phyloP scores from a whole-genome alignment of 2,888 invertebrate genomes.

The Phengaris alcon region DNA sequence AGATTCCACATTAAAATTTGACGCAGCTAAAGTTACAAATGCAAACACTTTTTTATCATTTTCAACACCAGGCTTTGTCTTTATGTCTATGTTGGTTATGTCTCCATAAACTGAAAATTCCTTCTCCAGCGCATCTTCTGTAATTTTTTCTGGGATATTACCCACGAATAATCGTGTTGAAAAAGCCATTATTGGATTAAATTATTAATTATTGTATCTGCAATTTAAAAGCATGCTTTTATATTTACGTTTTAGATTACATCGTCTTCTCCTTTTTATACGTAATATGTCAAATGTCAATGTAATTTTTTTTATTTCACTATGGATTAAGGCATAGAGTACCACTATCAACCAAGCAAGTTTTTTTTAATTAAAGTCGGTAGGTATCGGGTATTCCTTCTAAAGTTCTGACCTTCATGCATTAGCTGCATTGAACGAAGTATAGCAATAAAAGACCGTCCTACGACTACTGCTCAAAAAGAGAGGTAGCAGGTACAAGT shows the following conservation, averaged over 20 bases:
- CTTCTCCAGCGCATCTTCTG: slow-evolving; percentile 60
- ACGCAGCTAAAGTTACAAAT: slow-evolving; percentile 80
- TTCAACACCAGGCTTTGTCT: slow-evolving; percentile 66
- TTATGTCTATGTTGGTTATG: slow-evolving; percentile 75
- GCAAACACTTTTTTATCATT: slow-evolving; percentile 79
- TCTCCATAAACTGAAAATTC: slow-evolving; percentile 75
- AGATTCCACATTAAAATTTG: slow-evolving; percentile 66
- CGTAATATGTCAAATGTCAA: background rate
- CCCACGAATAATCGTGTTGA: slow-evolving; percentile 79
- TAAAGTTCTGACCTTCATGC: too few relatives aligned
- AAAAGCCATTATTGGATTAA: slow-evolving; percentile 9
- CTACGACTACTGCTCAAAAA: too few relatives aligned
- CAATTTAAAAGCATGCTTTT: background rate
- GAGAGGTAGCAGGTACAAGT: too few relatives aligned
- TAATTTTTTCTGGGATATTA: slow-evolving; percentile 73
- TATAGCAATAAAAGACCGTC: too few relatives aligned
- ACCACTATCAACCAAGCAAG: background rate
- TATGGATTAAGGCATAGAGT: background rate
- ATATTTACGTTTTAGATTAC: background rate
- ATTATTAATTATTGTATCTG: background rate
- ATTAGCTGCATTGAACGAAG: too few relatives aligned
- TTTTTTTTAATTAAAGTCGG: background rate
- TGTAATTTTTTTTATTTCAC: background rate
- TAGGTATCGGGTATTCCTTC: too few relatives aligned
- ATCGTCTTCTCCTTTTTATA: background rate